Evolutionary conservation across 2,113 vertebrate genomes (phyloP).

Genomic region (Saccopteryx leptura): DNA sequence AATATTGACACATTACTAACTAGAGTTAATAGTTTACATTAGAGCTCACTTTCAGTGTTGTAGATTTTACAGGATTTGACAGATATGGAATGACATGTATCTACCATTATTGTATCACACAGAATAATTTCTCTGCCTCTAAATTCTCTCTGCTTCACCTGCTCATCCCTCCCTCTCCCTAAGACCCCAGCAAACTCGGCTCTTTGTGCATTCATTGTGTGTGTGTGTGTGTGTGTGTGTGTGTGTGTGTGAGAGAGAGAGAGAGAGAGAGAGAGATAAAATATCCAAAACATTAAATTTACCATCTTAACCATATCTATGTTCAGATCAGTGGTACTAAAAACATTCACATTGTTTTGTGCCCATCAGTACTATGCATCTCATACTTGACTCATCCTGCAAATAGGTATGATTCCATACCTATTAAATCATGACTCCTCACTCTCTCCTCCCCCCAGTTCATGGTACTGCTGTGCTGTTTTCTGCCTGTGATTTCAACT

Average conservation of each 20-base stretch:
- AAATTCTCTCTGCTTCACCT: neutral
- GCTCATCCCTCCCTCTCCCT: neutral
- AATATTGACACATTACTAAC: neutral
- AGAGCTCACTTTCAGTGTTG: neutral
- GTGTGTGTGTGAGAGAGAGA: neutral
- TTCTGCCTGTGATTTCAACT: neutral
- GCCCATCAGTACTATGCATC: neutral
- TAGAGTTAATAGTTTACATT: neutral
- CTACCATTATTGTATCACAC: neutral
- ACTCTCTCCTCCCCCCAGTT: too few species aligned
- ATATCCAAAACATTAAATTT: neutral
- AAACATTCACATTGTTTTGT: too few species aligned
- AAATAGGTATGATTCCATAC: neutral
- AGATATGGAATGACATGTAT: neutral
- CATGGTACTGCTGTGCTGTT: too few species aligned
- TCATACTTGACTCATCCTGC: neutral
- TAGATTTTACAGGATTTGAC: neutral
- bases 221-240: neutral
- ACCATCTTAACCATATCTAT: neutral
- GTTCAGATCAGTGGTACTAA: neutral
- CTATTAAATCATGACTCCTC: neutral
- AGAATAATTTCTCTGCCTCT: neutral
- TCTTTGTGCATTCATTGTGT: neutral
- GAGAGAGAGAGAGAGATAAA: neutral
- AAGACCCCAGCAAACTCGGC: neutral